Conservation (phyloP, 2,797 vertebrate species). For the Rhynchotus rufescens region DNA sequence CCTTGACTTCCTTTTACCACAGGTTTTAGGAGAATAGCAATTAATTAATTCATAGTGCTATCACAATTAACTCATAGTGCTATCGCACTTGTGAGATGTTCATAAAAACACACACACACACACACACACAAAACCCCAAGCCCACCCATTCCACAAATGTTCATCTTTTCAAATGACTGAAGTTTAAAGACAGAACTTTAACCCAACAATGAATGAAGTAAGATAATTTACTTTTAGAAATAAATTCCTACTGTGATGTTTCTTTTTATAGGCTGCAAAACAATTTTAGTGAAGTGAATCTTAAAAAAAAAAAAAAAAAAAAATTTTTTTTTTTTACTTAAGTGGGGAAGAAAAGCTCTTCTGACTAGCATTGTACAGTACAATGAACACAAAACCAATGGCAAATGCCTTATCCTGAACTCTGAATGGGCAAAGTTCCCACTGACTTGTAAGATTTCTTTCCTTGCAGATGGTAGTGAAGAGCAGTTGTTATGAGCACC, state of each 20-base stretch:
- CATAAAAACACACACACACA: not conserved
- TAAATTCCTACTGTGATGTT: not conserved
- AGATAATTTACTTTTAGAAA: not conserved
- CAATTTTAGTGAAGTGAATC: not conserved
- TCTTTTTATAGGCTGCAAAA: not conserved
- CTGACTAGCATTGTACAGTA: not conserved
- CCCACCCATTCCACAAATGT: not conserved
- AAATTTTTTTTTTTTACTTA: constrained; percentile 9
- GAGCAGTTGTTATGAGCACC: constrained; percentile 2
- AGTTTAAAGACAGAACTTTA: not conserved
- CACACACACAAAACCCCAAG: too few relatives aligned
- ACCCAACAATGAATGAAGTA: not conserved
- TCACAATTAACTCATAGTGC: not conserved
- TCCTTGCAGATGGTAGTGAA: constrained; percentile 47
- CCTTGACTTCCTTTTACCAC: constrained; percentile 6
- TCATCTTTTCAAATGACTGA: not conserved
- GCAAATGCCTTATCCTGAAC: constrained; percentile 48
- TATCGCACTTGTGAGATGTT: not conserved
- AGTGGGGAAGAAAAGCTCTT: constrained; percentile 17
- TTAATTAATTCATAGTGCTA: not conserved
- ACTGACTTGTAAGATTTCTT: constrained; percentile 58
- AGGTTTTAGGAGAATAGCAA: not conserved
- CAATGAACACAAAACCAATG: constrained; percentile 58
- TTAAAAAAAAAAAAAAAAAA: fast-evolving
- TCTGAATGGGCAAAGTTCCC: constrained; percentile 56